Evolutionary conservation across 2,888 invertebrate species (phyloP).

Genomic region (Oscheius sp.): DNA sequence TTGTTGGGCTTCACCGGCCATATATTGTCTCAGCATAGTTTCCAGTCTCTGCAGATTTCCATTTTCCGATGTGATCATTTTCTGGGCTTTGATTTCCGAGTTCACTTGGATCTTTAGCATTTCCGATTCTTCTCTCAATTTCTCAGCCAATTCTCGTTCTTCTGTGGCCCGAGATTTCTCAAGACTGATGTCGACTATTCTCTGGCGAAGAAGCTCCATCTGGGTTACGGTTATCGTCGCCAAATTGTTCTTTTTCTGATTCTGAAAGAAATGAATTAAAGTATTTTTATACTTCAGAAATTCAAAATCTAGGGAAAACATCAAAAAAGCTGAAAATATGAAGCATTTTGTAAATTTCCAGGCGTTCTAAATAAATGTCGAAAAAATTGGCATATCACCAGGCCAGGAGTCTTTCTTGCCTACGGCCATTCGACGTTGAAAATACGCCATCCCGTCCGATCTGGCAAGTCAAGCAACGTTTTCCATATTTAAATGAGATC

Average conservation of each 20-base stretch:
- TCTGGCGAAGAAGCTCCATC: conserved; percentile 25
- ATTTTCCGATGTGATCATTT: background rate
- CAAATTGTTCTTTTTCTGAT: conserved; percentile 20
- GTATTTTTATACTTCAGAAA: no score
- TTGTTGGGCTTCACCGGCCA: conserved; percentile 16
- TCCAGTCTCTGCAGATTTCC: conserved; percentile 29
- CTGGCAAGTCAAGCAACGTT: no score
- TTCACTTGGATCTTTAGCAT: conserved; percentile 1
- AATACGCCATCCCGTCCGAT: no score
- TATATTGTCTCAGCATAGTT: conserved; percentile 4
- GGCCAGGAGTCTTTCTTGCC: no score
- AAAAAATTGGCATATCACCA: no score
- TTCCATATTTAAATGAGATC: no score
- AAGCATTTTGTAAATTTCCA: no score
- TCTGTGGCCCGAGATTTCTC: background rate
- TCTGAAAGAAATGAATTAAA: conserved; percentile 1
- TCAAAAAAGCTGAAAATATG: no score
- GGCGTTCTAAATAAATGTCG: no score
- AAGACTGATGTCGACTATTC: conserved; percentile 16
- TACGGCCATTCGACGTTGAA: no score
- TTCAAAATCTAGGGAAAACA: background rate
- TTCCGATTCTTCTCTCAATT: conserved; percentile 21
- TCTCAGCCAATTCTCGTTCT: conserved; percentile 16
- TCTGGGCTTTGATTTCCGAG: conserved; percentile 9
- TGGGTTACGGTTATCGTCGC: conserved; percentile 28